These are phyloP conservation scores for Apamea sordens DNA, from an alignment of 2,888 invertebrate genomes.

Conservation along the genomic window DNA sequence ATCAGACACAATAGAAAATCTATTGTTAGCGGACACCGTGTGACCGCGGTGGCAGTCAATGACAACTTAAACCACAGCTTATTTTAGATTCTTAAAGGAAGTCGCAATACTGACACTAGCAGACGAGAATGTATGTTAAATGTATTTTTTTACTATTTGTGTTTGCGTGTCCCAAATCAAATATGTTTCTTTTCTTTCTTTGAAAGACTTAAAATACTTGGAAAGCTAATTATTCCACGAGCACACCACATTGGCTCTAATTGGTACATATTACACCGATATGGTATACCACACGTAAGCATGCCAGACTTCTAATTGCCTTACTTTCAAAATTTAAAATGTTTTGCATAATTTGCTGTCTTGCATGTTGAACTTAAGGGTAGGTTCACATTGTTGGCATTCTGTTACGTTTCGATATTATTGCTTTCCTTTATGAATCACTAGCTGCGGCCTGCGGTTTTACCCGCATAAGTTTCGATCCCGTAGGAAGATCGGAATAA, in stretches of 20 bases:
- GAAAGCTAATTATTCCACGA: neutral
- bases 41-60: no score
- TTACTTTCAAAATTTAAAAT: conserved; percentile 49
- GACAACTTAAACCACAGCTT: no score
- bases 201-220: neutral
- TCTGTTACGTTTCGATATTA: neutral
- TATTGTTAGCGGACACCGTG: no score
- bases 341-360: conserved; percentile 54
- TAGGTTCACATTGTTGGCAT: neutral
- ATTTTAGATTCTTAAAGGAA: neutral
- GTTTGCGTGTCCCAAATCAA: neutral
- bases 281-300: conserved; percentile 34
- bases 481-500: no score
- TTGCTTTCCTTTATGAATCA: no score
- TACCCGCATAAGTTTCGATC: no score
- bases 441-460: no score
- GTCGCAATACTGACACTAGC: neutral
- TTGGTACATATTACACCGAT: conserved; percentile 38
- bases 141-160: neutral
- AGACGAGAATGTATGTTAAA: neutral
- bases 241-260: conserved; percentile 29
- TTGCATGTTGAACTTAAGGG: conserved; percentile 37
- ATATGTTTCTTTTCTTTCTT: neutral
- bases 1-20: no score
- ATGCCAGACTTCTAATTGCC: conserved; percentile 50